Conservation (phyloP, 1,140 invertebrate genomes). For the Ips nitidus region DNA sequence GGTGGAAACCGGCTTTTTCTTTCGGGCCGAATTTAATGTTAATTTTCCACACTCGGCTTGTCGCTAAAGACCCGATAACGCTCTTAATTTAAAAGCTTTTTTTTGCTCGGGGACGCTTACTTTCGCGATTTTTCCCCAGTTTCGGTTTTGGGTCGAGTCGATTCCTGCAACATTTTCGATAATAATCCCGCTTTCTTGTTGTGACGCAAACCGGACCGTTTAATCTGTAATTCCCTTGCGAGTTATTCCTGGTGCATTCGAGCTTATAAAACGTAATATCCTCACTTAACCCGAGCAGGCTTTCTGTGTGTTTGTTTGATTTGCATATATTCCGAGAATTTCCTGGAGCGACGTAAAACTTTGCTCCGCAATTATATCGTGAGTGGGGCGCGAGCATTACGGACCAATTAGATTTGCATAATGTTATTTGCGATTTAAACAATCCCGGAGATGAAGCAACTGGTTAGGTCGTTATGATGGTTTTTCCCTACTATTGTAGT, state of each 20-base stretch:
- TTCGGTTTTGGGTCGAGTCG: background rate
- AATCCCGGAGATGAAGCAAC: constrained; percentile 18
- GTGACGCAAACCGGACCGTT: background rate
- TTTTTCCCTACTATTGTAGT: too few relatives aligned
- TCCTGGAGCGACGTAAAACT: constrained; percentile 32
- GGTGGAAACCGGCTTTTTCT: constrained; percentile 23
- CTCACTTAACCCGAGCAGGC: constrained; percentile 30
- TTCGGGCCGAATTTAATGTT: constrained; percentile 28
- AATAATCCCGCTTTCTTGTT: background rate
- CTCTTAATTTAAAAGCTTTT: constrained; percentile 37
- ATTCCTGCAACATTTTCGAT: background rate
- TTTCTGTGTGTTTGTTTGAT: constrained; percentile 28
- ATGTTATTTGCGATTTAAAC: constrained; percentile 34
- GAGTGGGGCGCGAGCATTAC: constrained; percentile 29
- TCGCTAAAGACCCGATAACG: constrained; percentile 33
- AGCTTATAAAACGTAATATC: constrained; percentile 34
- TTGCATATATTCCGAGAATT: constrained; percentile 34
- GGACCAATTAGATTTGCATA: constrained; percentile 36
- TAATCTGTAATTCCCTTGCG: constrained; percentile 16
- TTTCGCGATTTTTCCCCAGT: background rate
- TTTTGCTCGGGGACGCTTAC: constrained; percentile 1
- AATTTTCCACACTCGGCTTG: constrained; percentile 37
- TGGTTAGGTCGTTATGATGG: constrained; percentile 3
- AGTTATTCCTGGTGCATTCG: constrained; percentile 26
- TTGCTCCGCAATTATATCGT: constrained; percentile 34